Evolutionary conservation across 2,797 vertebrate species (phyloP).

Genomic region (Microctenopoma steveboyesi): DNA sequence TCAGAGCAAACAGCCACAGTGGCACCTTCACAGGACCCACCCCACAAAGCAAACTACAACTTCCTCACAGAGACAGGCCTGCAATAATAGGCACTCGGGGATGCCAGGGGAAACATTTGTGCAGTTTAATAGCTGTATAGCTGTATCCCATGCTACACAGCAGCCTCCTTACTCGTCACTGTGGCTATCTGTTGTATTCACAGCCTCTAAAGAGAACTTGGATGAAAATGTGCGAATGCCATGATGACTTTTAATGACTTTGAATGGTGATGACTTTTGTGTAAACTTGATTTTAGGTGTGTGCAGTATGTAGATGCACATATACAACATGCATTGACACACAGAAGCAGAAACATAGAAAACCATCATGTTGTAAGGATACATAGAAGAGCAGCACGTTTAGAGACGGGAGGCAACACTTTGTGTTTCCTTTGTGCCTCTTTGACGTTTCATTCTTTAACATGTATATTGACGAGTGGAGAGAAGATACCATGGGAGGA

Average conservation of each 20-base stretch:
- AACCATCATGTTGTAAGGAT: neutral
- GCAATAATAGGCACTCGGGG: slow-evolving; percentile 46
- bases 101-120: slow-evolving; percentile 51
- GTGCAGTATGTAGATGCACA: neutral
- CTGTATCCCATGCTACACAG: slow-evolving; percentile 9
- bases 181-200: slow-evolving; percentile 3
- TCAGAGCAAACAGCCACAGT: slow-evolving; percentile 50
- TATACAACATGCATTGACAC: neutral
- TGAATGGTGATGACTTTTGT: slow-evolving; percentile 15
- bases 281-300: too few species aligned
- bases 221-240: slow-evolving; percentile 4
- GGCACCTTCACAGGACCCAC: slow-evolving; percentile 30
- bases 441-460: slow-evolving; percentile 49
- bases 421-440: slow-evolving; percentile 5
- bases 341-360: neutral
- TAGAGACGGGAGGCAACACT: neutral
- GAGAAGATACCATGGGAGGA: slow-evolving; percentile 36
- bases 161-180: slow-evolving; percentile 16
- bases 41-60: slow-evolving; percentile 42
- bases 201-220: slow-evolving; percentile 32
- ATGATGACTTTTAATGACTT: neutral
- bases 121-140: slow-evolving; percentile 57
- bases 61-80: slow-evolving; percentile 27
- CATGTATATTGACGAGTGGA: slow-evolving; percentile 42
- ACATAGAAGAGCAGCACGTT: neutral